phyloP scores from a whole-genome alignment of 2,797 vertebrate species.

The Kryptolebias ocellatus region DNA sequence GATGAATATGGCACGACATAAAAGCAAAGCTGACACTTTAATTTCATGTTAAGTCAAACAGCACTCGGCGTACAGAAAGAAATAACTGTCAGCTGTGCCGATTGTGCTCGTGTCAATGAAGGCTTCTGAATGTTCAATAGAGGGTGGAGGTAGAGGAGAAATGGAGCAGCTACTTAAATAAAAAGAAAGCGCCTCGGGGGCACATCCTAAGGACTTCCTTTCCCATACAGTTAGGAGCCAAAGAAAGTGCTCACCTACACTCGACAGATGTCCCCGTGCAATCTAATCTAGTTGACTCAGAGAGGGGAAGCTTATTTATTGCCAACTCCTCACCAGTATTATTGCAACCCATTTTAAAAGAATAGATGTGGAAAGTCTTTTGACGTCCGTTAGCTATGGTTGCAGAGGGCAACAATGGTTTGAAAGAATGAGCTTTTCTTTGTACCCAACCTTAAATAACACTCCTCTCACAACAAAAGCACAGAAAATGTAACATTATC shows the following conservation, averaged over 20 bases:
- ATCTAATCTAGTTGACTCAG: slow-evolving; percentile 73
- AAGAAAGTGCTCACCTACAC: slow-evolving; percentile 67
- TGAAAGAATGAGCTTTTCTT: slow-evolving; percentile 82
- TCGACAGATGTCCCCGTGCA: slow-evolving; percentile 76
- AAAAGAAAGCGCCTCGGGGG: slow-evolving; percentile 56
- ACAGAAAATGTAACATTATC: slow-evolving; percentile 81
- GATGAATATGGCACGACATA: slow-evolving; percentile 50
- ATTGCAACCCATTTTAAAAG: slow-evolving; percentile 71
- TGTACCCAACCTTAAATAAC: slow-evolving; percentile 76
- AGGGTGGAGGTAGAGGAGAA: slow-evolving; percentile 60
- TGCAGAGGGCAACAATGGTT: slow-evolving; percentile 78
- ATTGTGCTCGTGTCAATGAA: slow-evolving; percentile 49
- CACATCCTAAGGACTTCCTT: slow-evolving; percentile 68
- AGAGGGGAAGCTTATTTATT: slow-evolving; percentile 75
- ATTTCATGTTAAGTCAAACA: slow-evolving; percentile 58
- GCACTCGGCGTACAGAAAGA: slow-evolving; percentile 21
- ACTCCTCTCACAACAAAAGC: slow-evolving; percentile 80
- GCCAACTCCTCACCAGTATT: slow-evolving; percentile 68
- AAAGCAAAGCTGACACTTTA: slow-evolving; percentile 51
- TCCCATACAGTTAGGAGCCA: slow-evolving; percentile 61
- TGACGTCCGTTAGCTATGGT: slow-evolving; percentile 77
- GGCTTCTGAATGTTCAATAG: slow-evolving; percentile 51
- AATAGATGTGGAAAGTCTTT: slow-evolving; percentile 73
- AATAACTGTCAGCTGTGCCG: slow-evolving; percentile 48
- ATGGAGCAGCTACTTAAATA: slow-evolving; percentile 36